Evolutionary conservation across 2,113 vertebrate species (phyloP).

Genomic region (Larimichthys crocea): DNA sequence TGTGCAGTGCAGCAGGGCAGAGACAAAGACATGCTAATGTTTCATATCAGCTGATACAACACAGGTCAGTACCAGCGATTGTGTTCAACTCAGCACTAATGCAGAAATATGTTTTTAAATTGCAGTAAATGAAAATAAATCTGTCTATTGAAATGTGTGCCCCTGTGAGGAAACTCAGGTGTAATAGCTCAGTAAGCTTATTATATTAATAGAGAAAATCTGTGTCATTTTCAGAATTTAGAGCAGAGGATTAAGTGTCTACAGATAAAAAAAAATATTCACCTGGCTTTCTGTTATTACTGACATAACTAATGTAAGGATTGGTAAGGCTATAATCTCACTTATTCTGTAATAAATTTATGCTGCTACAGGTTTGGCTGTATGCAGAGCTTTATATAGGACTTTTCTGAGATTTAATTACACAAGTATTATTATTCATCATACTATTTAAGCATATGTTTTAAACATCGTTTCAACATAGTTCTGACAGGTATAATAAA

Average conservation of each 20-base stretch:
- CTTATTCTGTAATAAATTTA: constrained; percentile 26
- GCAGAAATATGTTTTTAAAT: neutral
- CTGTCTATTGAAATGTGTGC: neutral
- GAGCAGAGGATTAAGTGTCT: constrained; percentile 23
- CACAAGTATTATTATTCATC: neutral
- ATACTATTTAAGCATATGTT: neutral
- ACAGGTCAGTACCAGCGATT: neutral
- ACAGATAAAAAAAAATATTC: constrained; percentile 13
- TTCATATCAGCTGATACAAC: neutral
- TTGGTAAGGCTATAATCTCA: neutral
- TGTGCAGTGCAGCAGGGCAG: neutral
- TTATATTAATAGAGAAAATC: constrained; percentile 2
- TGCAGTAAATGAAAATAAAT: neutral
- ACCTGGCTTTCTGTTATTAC: constrained; percentile 16
- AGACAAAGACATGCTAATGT: neutral
- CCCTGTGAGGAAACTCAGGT: constrained; percentile 2
- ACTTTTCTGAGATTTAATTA: constrained; percentile 19
- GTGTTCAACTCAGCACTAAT: neutral
- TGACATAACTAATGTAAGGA: constrained; percentile 5
- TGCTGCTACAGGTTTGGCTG: constrained; percentile 7
- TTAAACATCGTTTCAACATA: neutral
- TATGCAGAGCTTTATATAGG: constrained; percentile 6
- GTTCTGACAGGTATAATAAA: neutral
- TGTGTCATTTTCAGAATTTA: constrained; percentile 9
- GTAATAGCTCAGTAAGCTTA: constrained; percentile 7